Evolutionary conservation across 2,888 invertebrate species (phyloP), one percentile per base, ranked within the genome.

Genomic region (Corbicula japonica): DNA sequence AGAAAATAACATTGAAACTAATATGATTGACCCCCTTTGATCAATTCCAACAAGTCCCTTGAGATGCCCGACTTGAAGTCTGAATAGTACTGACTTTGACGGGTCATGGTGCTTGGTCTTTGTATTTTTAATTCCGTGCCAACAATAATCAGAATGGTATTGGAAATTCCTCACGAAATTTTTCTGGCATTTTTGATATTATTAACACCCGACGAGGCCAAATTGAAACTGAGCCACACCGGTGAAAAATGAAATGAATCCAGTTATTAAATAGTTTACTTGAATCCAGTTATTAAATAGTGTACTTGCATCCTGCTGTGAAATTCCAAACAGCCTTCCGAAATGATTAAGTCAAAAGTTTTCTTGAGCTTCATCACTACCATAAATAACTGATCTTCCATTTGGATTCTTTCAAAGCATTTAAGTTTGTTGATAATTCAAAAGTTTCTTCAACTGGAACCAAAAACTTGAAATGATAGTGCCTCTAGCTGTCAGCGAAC

Each of bases 61-160:
- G 28, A 83, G 35, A 38, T 75, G n/a, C 35, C 18, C 5, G 80
- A 77, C 30, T 80, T 83, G 32, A 76, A 83, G 41, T 83, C 83
- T 12, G 74, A 71, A 68, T 83, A 80, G 44, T 35, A 70, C 48
- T 80, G 74, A 44, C 63, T 76, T 54, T 78, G 78, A 26, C 44
- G 23, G 46, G 46, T 61, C 41, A 68, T 56, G 44, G 69, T 46
- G 35, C 41, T 61, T 26, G 79, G 76, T 54, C 56, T 68, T 32
- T 81, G 61, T 4, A 56, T 72, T 69, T 56, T 77, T 21, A 69
- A 15, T 76, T 79, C 73, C 32, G 73, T 79, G 8, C 79, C 75
- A 70, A 79, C 79, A 52, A 73, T 63, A 35, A 82, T 79, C 4
- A 75, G 46, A 2, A 76, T 12, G 1, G 62, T 68, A 35, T 65